These are phyloP conservation scores for Smittia aterrima DNA, from an alignment of 2,888 invertebrate species.

Conservation along the genomic window DNA sequence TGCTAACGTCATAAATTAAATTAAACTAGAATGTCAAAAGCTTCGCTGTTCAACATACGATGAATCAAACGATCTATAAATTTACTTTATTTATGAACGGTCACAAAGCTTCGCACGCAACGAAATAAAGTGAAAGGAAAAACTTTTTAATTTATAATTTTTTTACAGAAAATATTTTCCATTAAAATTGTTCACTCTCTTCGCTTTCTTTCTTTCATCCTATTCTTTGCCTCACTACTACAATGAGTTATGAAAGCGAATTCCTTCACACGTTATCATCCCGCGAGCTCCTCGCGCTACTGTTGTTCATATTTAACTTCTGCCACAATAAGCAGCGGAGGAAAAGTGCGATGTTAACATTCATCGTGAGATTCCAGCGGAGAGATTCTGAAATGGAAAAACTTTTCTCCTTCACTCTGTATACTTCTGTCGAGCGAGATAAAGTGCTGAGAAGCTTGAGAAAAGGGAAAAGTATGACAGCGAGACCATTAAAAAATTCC, in stretches of 20 bases:
- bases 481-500: conserved; percentile 35
- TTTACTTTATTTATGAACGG: neutral
- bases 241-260: conserved; percentile 14
- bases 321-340: conserved; percentile 11
- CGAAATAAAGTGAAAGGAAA: neutral
- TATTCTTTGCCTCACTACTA: neutral
- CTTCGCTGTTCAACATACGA: neutral
- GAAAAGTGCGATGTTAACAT: conserved; percentile 19
- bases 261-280: conserved; percentile 30
- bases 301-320: conserved; percentile 3
- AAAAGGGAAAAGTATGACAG: conserved; percentile 13
- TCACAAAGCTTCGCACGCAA: neutral
- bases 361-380: neutral
- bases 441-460: neutral
- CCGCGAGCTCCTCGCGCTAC: neutral
- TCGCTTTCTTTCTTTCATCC: neutral
- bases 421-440: conserved; percentile 17
- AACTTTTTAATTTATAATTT: conserved; percentile 11
- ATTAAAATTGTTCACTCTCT: neutral
- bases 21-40: neutral
- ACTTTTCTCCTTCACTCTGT: neutral
- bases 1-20: neutral
- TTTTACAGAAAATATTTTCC: neutral
- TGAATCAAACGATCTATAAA: neutral
- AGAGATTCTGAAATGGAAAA: conserved; percentile 24